Percentiles rank a stretch among this genome's conserved stretches.
These are phyloP conservation scores for Muscicapa adusta DNA, from an alignment of 2,113 vertebrate species.

Conservation along the genomic window DNA sequence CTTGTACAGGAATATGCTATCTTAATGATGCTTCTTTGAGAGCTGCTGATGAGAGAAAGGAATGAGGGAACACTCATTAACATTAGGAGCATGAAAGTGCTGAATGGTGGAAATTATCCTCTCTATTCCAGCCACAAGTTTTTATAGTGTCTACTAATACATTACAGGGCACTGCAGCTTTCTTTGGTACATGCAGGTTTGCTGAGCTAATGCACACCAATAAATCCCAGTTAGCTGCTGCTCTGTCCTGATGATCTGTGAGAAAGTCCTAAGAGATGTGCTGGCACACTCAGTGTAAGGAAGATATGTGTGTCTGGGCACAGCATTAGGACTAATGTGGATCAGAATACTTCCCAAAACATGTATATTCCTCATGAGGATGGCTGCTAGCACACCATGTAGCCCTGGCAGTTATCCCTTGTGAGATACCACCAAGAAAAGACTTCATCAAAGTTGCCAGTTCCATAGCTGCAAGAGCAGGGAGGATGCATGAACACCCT, in stretches of 20 bases:
- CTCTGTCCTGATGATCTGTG: background rate
- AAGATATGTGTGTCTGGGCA: background rate
- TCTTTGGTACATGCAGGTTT: background rate
- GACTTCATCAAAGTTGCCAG: background rate
- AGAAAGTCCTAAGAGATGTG: background rate
- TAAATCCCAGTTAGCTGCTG: background rate
- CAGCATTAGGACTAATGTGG: background rate
- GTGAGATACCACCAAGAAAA: background rate
- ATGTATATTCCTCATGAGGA: background rate
- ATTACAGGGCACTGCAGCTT: background rate
- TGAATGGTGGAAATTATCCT: background rate
- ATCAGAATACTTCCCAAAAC: background rate
- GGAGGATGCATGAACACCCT: background rate
- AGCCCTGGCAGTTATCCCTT: background rate
- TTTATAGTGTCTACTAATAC: background rate
- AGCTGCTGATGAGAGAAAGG: background rate
- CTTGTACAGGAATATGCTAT: background rate
- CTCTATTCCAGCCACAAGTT: background rate
- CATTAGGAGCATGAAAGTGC: background rate
- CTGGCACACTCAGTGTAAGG: background rate
- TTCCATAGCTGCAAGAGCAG: background rate
- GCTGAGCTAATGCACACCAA: background rate
- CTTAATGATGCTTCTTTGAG: slow-evolving; percentile 4
- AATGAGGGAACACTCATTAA: background rate
- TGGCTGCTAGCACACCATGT: background rate